These are phyloP conservation scores for Melanostoma scalare DNA, from an alignment of 2,888 invertebrate genomes.

Conservation along the genomic window DNA sequence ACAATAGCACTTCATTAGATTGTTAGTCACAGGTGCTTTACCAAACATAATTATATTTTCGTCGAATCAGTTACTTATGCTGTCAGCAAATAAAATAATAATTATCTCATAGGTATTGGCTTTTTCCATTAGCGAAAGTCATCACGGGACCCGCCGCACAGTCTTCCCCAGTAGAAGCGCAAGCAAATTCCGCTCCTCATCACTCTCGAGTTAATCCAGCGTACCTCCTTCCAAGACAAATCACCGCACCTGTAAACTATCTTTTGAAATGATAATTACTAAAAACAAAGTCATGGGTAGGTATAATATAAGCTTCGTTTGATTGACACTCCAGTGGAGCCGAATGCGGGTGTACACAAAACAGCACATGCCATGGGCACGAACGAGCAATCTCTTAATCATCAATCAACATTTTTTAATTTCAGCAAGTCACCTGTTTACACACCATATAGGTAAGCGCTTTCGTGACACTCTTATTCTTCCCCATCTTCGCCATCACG, in stretches of 20 bases:
- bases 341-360: background rate
- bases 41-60: too few relatives aligned
- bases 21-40: background rate
- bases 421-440: slow-evolving; percentile 28
- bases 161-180: too few relatives aligned
- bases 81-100: background rate
- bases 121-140: background rate
- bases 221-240: slow-evolving; percentile 18
- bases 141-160: too few relatives aligned
- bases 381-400: background rate
- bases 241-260: slow-evolving; percentile 30
- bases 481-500: background rate
- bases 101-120: background rate
- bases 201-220: too few relatives aligned
- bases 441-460: slow-evolving; percentile 29
- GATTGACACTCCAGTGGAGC: slow-evolving; percentile 11
- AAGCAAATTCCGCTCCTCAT: too few relatives aligned
- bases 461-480: slow-evolving; percentile 20
- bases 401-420: slow-evolving; percentile 29
- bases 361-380: background rate
- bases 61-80: too few relatives aligned
- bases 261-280: slow-evolving; percentile 18
- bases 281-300: background rate
- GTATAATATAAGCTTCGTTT: background rate
- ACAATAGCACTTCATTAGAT: slow-evolving; percentile 1